Conservation (phyloP, 2,797 vertebrate species). For the Benthosema pterotum region DNA sequence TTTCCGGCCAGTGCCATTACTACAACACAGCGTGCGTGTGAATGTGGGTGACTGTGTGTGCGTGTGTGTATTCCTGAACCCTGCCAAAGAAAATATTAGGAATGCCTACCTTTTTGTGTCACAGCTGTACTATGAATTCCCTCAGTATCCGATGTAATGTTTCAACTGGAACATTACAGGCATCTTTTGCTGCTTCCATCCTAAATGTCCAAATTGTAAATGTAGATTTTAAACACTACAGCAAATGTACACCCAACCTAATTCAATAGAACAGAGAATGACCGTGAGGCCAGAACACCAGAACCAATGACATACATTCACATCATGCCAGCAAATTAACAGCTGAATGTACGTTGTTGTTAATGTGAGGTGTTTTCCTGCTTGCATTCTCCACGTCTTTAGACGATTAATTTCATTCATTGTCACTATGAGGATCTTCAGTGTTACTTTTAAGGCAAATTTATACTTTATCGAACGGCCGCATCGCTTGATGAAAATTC, state of each 20-base stretch:
- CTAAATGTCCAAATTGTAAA: slow-evolving; percentile 17
- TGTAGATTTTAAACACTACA: slow-evolving; percentile 25
- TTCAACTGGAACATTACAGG: slow-evolving; percentile 33
- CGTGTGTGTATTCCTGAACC: slow-evolving; percentile 52
- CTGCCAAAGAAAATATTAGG: slow-evolving; percentile 71
- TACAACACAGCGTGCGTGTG: slow-evolving; percentile 35
- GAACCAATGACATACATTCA: slow-evolving; percentile 39
- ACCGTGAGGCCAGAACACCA: slow-evolving; percentile 15
- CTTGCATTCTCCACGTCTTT: slow-evolving; percentile 29
- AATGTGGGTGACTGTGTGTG: slow-evolving; percentile 21
- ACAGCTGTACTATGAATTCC: slow-evolving; percentile 35
- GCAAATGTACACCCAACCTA: slow-evolving; percentile 14
- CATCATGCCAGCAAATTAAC: slow-evolving; percentile 55
- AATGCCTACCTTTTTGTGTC: slow-evolving; percentile 31
- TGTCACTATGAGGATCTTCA: slow-evolving; percentile 1
- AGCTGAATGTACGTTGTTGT: slow-evolving; percentile 62
- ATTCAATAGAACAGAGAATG: slow-evolving; percentile 23
- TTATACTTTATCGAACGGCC: too few relatives aligned
- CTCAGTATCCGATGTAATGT: slow-evolving; percentile 16
- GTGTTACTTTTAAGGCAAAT: background rate
- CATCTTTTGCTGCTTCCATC: slow-evolving; percentile 17
- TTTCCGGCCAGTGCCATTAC: slow-evolving; percentile 51
- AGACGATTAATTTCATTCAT: slow-evolving; percentile 34
- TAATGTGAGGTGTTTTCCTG: slow-evolving; percentile 1
- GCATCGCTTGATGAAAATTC: too few relatives aligned